Base-by-base conservation (phyloP, 2,113 vertebrate genomes). In the Poeciliopsis retropinna region DNA sequence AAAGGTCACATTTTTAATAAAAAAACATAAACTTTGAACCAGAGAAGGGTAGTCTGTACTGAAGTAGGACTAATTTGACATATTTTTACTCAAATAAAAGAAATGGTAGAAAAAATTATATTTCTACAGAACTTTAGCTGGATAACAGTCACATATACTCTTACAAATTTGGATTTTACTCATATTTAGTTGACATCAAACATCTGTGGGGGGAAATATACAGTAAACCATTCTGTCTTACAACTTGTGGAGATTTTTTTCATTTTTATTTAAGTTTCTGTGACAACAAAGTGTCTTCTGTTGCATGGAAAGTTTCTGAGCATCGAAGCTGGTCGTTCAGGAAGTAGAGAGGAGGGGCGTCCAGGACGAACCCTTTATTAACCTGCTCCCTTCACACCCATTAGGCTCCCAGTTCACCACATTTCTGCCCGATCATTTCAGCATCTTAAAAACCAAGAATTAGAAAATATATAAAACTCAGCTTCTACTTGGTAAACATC, bases 341-440 rank as follows among this genome's bases (percentile, higher is more conserved):
- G 70, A 82, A 74, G 88, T 72, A 64, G 70, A 77, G 67, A 22
- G 67, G 30, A 27, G 75, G 39, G 44, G 61, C 64, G 87, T 75
- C 81, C 88, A 89, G 90, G 88, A 94, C 90, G 89, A 78, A 82
- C 79, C 79, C 37, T 92, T 92, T 94, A 95, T 93, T 95, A 94
- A 93, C 88, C 89, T 70, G 82, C 41, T 72, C 17, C 44, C 44
- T n/a, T 68, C 51, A 75, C 86, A 62, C 78, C 75, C 73, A 75
- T 75, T 61, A 64, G 65, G 80, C 64, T 87, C 66, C 85, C 67
- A 87, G 85, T 90, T 92, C 84, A 92, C 82, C 88, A 77, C 74
- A 72, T 83, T 70, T 31, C 73, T 82, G 61, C 30, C 57, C 79
- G 71, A 61, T 39, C 5, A 28, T 63, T 15, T 64, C 72, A 69